Evolutionary conservation across 2,113 vertebrate species (phyloP).

Genomic region (Pseudorasbora parva): DNA sequence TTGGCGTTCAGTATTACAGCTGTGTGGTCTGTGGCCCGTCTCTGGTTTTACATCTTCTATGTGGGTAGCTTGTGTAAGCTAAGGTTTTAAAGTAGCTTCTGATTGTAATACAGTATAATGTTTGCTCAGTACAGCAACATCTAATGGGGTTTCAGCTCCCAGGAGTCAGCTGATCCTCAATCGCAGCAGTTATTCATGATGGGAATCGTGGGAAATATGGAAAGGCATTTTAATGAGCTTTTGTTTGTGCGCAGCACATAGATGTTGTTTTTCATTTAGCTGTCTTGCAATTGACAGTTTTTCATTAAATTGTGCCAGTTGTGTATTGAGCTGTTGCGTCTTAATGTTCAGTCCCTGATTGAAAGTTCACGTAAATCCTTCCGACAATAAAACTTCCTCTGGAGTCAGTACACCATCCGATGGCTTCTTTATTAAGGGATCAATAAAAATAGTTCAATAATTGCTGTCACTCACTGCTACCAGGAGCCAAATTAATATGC

Average conservation of each 20-base stretch:
- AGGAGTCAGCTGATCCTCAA: neutral
- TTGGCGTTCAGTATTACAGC: neutral
- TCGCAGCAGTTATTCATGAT: neutral
- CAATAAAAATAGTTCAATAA: conserved; percentile 24
- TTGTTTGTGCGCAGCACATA: neutral
- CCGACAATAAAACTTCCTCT: neutral
- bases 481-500: neutral
- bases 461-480: conserved; percentile 17
- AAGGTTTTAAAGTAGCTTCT: neutral
- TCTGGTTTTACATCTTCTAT: neutral
- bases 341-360: neutral
- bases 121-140: neutral
- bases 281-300: conserved; percentile 7
- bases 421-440: conserved; percentile 14
- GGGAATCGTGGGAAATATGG: conserved; percentile 18
- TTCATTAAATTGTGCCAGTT: conserved; percentile 23
- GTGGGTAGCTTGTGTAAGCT: neutral
- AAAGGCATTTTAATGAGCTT: conserved; percentile 27
- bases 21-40: neutral
- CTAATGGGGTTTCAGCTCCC: conserved; percentile 10
- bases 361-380: neutral
- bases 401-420: neutral
- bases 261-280: neutral
- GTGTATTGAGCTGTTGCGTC: neutral
- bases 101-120: neutral